These are phyloP conservation scores for Quadroppia sp. DNA, from an alignment of 2,888 invertebrate genomes.

Conservation along the genomic window DNA sequence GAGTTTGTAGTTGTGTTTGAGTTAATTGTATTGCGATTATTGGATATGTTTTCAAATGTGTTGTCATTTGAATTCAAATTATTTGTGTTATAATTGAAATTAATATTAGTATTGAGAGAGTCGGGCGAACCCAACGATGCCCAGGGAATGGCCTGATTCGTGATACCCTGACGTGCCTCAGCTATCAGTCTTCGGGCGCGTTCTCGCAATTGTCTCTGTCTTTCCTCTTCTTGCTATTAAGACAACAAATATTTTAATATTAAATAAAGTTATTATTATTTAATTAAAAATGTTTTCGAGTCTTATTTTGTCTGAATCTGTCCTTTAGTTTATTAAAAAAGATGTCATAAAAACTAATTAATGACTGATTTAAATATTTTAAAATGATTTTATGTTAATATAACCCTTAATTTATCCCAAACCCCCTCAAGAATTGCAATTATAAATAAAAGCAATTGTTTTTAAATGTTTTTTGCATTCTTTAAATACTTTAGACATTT, in stretches of 20 bases:
- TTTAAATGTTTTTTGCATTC: too few species aligned
- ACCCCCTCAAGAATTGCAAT: too few species aligned
- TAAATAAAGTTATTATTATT: neutral
- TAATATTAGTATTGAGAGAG: constrained; percentile 29
- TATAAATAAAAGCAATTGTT: too few species aligned
- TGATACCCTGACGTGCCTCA: constrained; percentile 66
- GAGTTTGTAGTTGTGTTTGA: neutral
- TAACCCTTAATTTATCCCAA: too few species aligned
- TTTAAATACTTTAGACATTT: constrained; percentile 26
- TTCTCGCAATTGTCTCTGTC: constrained; percentile 78
- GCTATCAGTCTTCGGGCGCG: constrained; percentile 83
- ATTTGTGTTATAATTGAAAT: constrained; percentile 41
- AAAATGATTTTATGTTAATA: too few species aligned
- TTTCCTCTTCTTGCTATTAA: constrained; percentile 69
- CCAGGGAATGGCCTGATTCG: constrained; percentile 37
- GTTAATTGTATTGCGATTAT: neutral
- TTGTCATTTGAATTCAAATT: constrained; percentile 7
- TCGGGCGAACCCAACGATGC: constrained; percentile 28
- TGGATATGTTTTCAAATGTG: neutral
- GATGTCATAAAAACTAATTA: too few species aligned
- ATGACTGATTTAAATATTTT: too few species aligned
- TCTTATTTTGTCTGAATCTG: too few species aligned
- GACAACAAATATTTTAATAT: neutral
- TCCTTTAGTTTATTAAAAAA: too few species aligned
- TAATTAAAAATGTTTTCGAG: too few species aligned